These are phyloP conservation scores for Sardina pilchardus DNA, from an alignment of 2,113 vertebrate species.

Conservation along the genomic window DNA sequence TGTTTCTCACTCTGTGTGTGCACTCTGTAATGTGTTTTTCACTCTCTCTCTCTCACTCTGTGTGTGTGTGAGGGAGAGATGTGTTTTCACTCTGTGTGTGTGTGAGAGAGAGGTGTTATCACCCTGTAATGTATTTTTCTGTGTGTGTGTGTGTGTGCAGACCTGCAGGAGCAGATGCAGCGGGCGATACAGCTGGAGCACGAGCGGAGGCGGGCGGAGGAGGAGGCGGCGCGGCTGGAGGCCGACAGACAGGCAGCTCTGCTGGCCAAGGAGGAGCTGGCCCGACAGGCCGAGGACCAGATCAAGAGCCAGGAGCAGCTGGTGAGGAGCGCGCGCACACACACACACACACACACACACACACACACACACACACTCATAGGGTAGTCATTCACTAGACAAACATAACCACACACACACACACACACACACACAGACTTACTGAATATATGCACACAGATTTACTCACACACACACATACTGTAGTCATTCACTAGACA, in stretches of 20 bases:
- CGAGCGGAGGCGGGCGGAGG: slow-evolving; percentile 80
- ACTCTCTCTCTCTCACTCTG: neutral
- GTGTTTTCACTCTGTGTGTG: neutral
- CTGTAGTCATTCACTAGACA: too few species aligned
- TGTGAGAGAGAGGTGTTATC: neutral
- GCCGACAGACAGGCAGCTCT: slow-evolving; percentile 84
- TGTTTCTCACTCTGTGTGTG: neutral
- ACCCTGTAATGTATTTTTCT: neutral
- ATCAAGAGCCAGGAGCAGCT: slow-evolving; percentile 91
- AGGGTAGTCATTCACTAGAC: too few species aligned
- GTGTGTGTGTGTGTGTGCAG: slow-evolving; percentile 60
- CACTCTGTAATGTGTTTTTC: neutral
- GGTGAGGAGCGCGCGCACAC: slow-evolving; percentile 66
- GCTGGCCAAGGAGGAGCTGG: slow-evolving; percentile 89
- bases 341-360: neutral
- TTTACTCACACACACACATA: neutral
- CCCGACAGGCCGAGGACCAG: slow-evolving; percentile 81
- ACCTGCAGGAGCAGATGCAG: slow-evolving; percentile 87
- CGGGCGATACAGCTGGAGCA: slow-evolving; percentile 84
- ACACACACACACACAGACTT: neutral
- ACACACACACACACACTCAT: neutral
- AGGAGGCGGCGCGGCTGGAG: slow-evolving; percentile 87
- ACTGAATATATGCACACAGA: too few species aligned
- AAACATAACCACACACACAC: neutral
- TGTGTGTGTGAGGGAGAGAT: neutral